A percentile compares a stretch with the other conserved stretches of the same genome.
phyloP scores from a whole-genome alignment of 2,888 invertebrate genomes.

The Aphidius colemani region DNA sequence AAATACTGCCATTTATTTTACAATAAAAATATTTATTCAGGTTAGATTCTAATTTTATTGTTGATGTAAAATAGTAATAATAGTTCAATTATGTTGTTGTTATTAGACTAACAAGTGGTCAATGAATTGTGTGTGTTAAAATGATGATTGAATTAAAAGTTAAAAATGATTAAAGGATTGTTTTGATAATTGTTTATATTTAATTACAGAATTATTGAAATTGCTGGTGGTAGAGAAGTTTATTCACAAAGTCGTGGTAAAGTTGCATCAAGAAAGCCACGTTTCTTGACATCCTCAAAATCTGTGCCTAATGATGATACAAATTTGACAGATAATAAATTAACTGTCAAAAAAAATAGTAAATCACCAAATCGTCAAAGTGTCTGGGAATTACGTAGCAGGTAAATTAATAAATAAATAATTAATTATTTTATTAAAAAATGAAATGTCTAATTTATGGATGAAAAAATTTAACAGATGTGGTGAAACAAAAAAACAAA shows the following conservation, averaged over 20 bases:
- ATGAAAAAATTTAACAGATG: conserved; percentile 48
- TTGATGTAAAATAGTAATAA: not conserved
- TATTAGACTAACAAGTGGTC: conserved; percentile 17
- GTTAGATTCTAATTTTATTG: not conserved
- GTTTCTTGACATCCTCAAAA: conserved; percentile 62
- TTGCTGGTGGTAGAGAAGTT: conserved; percentile 82
- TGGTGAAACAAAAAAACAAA: conserved; percentile 58
- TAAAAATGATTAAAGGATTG: too few relatives aligned
- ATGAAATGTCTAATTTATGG: not conserved
- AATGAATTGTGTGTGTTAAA: conserved; percentile 2
- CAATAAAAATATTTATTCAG: not conserved
- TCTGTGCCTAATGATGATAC: conserved; percentile 56
- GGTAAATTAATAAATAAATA: conserved; percentile 43
- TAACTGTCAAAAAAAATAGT: conserved; percentile 59
- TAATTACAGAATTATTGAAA: conserved; percentile 68
- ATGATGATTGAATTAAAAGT: too few relatives aligned
- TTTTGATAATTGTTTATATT: not conserved
- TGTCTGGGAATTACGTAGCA: conserved; percentile 66
- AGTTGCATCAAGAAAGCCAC: conserved; percentile 72
- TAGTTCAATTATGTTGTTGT: not conserved
- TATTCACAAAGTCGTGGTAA: conserved; percentile 83
- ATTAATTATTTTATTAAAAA: conserved; percentile 5
- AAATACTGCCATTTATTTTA: not conserved
- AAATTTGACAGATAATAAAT: conserved; percentile 53
- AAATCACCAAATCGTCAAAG: conserved; percentile 64